Conservation (phyloP, 2,113 vertebrate species). For the Ramphastos sulfuratus region DNA sequence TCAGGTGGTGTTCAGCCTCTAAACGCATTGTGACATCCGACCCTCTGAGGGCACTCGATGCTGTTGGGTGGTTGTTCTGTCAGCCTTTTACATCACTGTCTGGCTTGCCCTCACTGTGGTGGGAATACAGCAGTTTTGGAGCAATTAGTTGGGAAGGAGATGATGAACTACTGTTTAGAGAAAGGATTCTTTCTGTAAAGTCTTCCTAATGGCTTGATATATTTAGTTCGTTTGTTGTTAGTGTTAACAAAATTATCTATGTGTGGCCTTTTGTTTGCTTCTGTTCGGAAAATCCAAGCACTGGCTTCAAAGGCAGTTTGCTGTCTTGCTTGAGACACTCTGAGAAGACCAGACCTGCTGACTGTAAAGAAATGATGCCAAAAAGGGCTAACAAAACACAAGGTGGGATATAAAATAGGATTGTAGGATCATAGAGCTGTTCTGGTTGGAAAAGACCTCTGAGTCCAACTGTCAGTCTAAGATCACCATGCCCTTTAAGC, state of each 20-base stretch:
- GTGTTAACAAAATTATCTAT: neutral
- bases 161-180: neutral
- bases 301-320: neutral
- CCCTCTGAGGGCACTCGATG: neutral
- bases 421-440: too few relatives aligned
- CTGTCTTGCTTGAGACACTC: neutral
- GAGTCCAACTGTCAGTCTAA: too few relatives aligned
- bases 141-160: neutral
- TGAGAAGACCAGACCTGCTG: neutral
- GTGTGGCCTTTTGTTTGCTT: neutral
- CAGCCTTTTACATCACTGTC: neutral
- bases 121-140: neutral
- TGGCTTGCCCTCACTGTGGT: rapidly evolving
- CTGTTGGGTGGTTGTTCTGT: neutral
- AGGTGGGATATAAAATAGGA: neutral
- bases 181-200: neutral
- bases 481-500: too few relatives aligned
- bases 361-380: neutral
- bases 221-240: neutral
- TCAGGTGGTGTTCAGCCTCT: neutral
- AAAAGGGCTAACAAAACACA: neutral
- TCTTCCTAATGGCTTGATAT: neutral
- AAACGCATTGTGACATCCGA: neutral
- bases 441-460: too few relatives aligned
- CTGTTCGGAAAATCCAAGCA: neutral